These are phyloP conservation scores for Dipodomys merriami DNA, from an alignment of 2,113 vertebrate genomes.

Conservation along the genomic window DNA sequence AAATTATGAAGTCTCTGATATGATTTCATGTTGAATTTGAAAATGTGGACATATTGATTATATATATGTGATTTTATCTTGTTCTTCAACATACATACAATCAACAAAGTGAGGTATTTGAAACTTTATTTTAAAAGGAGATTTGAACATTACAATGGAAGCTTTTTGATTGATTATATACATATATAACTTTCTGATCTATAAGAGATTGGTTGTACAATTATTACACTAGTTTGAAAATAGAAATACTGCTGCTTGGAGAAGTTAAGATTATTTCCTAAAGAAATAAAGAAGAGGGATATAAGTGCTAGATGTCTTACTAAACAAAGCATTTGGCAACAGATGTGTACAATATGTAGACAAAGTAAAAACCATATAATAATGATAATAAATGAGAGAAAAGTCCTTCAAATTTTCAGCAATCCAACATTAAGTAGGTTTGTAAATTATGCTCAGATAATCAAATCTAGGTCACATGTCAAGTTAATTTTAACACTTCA, in stretches of 20 bases:
- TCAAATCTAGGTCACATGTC: background rate
- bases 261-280: background rate
- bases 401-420: background rate
- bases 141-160: slow-evolving; percentile 59
- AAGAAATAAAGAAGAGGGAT: background rate
- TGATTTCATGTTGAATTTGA: too few relatives aligned
- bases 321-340: background rate
- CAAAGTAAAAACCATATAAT: background rate
- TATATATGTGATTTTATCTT: too few relatives aligned
- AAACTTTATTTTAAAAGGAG: slow-evolving; percentile 76
- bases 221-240: background rate
- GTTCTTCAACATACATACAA: slow-evolving; percentile 73
- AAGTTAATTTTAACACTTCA: background rate
- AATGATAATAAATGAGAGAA: background rate
- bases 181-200: background rate
- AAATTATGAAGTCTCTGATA: too few relatives aligned
- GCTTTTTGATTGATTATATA: background rate
- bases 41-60: too few relatives aligned
- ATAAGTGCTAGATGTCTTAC: background rate
- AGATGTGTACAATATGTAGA: background rate
- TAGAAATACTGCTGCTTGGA: background rate
- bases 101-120: slow-evolving; percentile 67
- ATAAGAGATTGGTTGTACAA: too few relatives aligned
- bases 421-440: background rate
- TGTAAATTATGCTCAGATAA: background rate